Base-by-base conservation (phyloP, 2,888 invertebrate species). In the Watsonalla binaria region DNA sequence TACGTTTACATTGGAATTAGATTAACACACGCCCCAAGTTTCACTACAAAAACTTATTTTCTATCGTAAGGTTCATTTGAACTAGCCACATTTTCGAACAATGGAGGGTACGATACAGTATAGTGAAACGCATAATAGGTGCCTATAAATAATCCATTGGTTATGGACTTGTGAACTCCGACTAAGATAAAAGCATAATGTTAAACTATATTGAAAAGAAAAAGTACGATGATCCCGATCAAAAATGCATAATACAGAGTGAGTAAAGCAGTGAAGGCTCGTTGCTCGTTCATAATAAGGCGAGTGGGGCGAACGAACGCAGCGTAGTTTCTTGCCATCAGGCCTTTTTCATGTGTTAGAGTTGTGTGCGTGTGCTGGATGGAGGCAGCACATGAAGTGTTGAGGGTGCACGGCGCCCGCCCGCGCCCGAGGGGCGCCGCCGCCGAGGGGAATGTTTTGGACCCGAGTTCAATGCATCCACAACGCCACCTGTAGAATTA, bases 401-500 rank as follows among this genome's bases (percentile, higher is more conserved):
- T 65, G 74, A 78, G 80, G 80, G 81, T 76, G 79, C 60, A 62
- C 54, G 58, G 59, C 62, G 63, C 69, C 66, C 60, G 58, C 62
- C 63, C 69, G 66, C 61, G 52, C 57, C 60, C 11, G 42, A 42
- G 42, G 58, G 45, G 53, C 60, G 49, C 55, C 53, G 65, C 50
- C 65, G 61, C 66, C 57, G 68, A 65, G 74, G 79, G 75, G 76
- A 73, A 73, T 76, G 78, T 80, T 84, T 80, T 71, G 73, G 72
- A 70, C 66, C 63, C 52, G 80, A 76, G 84, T 86, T 85, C 82
- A 84, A 78, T 74, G 84, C 76, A 80, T 83, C 72, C 61, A 37
- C 62, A 56, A 68, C 70, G 67, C 77, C 80, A 80, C 79, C 78
- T 81, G 80, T 80, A 73, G 74, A 63, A 65, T 66, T 34, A 39